phyloP scores from a whole-genome alignment of 2,113 vertebrate species.

The Psophia crepitans region DNA sequence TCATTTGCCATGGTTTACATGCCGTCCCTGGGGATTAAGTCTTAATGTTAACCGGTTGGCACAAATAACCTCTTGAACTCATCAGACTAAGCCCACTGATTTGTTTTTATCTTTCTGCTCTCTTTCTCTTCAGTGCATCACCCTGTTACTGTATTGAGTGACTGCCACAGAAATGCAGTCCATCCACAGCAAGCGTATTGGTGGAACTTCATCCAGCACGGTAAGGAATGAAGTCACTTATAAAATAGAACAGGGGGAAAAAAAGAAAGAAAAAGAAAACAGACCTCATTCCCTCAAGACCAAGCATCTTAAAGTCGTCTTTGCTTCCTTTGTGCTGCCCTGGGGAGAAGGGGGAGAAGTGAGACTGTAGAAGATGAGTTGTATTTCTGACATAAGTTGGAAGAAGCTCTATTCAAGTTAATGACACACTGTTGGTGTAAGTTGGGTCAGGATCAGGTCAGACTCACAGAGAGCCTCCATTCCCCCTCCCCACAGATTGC shows the following conservation, averaged over 20 bases:
- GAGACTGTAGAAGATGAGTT: not conserved
- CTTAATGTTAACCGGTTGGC: not conserved
- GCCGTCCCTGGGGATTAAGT: not conserved
- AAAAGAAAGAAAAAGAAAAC: not conserved
- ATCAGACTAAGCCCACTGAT: not conserved
- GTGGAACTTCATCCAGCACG: not conserved
- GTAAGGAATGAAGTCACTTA: not conserved
- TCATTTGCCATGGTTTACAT: not conserved
- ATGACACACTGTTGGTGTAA: not conserved
- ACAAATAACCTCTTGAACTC: not conserved
- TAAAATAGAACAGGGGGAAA: not conserved
- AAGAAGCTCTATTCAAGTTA: not conserved
- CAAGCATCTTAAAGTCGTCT: not conserved
- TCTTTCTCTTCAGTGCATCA: not conserved
- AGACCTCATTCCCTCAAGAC: not conserved
- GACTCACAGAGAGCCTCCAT: not conserved
- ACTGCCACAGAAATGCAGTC: not conserved
- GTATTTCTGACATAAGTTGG: not conserved
- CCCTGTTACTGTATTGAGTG: not conserved
- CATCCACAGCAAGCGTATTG: not conserved
- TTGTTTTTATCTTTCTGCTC: not conserved
- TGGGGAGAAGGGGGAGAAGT: not conserved
- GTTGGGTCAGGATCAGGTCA: not conserved
- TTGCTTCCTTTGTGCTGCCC: not conserved
- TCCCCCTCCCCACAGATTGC: constrained; percentile 34